Conservation (phyloP, 2,113 vertebrate species). For the Archilochus colubris region DNA sequence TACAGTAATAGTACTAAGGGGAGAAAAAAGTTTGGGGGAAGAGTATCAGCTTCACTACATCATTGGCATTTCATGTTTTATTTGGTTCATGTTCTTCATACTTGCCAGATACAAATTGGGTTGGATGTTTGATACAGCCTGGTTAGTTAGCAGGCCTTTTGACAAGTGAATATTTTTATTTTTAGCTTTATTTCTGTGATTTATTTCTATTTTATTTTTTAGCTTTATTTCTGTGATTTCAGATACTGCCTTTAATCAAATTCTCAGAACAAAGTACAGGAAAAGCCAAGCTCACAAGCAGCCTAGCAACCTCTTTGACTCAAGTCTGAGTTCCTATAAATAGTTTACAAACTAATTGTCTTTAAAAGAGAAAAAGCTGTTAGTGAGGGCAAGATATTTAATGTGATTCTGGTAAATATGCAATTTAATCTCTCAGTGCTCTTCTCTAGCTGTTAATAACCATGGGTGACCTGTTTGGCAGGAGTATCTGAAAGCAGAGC, state of each 20-base stretch:
- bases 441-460: conserved; percentile 7
- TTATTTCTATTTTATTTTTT: too few species aligned
- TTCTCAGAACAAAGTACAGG: not conserved
- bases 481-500: not conserved
- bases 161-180: not conserved
- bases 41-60: not conserved
- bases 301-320: not conserved
- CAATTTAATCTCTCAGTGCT: conserved; percentile 6
- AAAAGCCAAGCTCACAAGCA: not conserved
- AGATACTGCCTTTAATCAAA: not conserved
- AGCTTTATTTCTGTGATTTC: not conserved
- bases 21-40: not conserved
- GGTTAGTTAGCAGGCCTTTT: not conserved
- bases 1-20: not conserved
- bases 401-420: conserved; percentile 12
- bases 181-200: not conserved
- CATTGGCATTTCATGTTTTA: not conserved
- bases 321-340: not conserved
- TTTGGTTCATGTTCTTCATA: not conserved
- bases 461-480: conserved; percentile 7
- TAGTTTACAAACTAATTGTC: conserved; percentile 26
- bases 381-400: not conserved
- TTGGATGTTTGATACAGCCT: not conserved
- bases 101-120: not conserved
- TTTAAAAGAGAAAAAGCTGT: conserved; percentile 1